A percentile compares a stretch with the other conserved stretches of the same genome.
Conservation (phyloP, 2,888 invertebrate genomes). For the Encarsia formosa region DNA sequence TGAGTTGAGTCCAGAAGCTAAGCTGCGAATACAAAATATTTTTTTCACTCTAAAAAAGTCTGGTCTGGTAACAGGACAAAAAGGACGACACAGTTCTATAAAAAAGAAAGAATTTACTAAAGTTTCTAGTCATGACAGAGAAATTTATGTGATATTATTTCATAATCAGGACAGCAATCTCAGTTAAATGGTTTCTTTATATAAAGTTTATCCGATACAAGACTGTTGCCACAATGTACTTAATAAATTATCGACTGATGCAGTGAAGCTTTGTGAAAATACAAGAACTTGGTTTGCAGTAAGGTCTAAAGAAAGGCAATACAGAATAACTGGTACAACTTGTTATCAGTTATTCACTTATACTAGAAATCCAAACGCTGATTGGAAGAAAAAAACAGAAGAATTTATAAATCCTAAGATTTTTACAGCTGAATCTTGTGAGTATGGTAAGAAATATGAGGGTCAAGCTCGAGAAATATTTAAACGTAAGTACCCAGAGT, state of each 20-base stretch:
- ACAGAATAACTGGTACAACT: slow-evolving; percentile 27
- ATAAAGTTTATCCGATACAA: too few relatives aligned
- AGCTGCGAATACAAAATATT: too few relatives aligned
- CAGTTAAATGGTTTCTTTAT: too few relatives aligned
- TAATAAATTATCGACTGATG: background rate
- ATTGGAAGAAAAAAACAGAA: slow-evolving; percentile 28
- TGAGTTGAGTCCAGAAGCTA: too few relatives aligned
- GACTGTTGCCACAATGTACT: background rate
- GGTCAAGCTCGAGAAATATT: background rate
- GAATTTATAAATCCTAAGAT: too few relatives aligned
- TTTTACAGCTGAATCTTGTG: background rate
- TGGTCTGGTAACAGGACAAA: background rate
- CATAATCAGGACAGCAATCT: background rate
- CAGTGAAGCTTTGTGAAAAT: slow-evolving; percentile 13
- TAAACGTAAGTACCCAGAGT: background rate
- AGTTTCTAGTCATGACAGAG: background rate
- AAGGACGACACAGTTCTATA: background rate
- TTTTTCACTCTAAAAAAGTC: too few relatives aligned
- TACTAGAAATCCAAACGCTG: slow-evolving; percentile 24
- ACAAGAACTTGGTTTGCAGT: slow-evolving; percentile 7
- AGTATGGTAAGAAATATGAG: background rate
- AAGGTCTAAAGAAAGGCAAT: slow-evolving; percentile 24
- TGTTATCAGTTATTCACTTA: slow-evolving; percentile 32
- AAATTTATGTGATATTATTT: background rate
- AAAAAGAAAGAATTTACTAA: background rate